phyloP scores from a whole-genome alignment of 2,797 vertebrate species.

The Triplophysa yarkandensis region DNA sequence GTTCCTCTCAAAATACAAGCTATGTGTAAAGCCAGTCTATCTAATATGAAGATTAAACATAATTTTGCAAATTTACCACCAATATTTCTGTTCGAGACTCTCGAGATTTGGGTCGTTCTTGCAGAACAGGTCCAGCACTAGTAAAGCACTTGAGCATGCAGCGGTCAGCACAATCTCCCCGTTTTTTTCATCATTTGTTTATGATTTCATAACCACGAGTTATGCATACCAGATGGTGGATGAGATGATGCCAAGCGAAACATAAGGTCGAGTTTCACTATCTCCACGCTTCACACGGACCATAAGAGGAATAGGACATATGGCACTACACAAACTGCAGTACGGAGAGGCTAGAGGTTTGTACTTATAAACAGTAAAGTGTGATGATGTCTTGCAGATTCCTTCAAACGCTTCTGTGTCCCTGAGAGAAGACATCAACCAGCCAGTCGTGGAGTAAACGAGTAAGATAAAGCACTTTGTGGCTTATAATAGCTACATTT shows the following conservation, averaged over 20 bases:
- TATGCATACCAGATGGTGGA: slow-evolving; percentile 67
- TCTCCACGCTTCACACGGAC: slow-evolving; percentile 53
- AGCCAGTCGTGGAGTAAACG: not conserved
- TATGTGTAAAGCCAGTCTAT: not conserved
- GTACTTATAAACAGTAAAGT: not conserved
- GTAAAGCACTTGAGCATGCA: slow-evolving; percentile 40
- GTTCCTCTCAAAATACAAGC: not conserved
- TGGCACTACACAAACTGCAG: slow-evolving; percentile 20
- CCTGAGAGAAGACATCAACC: slow-evolving; percentile 4
- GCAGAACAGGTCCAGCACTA: slow-evolving; percentile 36
- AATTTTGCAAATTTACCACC: not conserved
- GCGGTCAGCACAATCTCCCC: slow-evolving; percentile 59
- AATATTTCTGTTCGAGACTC: not conserved
- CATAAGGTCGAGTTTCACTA: slow-evolving; percentile 52
- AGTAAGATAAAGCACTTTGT: slow-evolving; percentile 1
- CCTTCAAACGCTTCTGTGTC: not conserved
- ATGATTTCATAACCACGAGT: slow-evolving; percentile 66
- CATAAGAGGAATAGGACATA: slow-evolving; percentile 36
- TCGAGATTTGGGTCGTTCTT: slow-evolving; percentile 29
- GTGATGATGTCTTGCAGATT: slow-evolving; percentile 2
- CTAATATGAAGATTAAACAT: slow-evolving; percentile 24
- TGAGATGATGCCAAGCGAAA: slow-evolving; percentile 63
- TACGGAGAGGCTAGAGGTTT: slow-evolving; percentile 2
- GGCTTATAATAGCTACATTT: slow-evolving; percentile 17
- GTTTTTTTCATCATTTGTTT: slow-evolving; percentile 64